A percentile compares a stretch with the other conserved stretches of the same genome.
These are phyloP conservation scores for Jacana jacana DNA, from an alignment of 2,113 vertebrate genomes.

Conservation along the genomic window DNA sequence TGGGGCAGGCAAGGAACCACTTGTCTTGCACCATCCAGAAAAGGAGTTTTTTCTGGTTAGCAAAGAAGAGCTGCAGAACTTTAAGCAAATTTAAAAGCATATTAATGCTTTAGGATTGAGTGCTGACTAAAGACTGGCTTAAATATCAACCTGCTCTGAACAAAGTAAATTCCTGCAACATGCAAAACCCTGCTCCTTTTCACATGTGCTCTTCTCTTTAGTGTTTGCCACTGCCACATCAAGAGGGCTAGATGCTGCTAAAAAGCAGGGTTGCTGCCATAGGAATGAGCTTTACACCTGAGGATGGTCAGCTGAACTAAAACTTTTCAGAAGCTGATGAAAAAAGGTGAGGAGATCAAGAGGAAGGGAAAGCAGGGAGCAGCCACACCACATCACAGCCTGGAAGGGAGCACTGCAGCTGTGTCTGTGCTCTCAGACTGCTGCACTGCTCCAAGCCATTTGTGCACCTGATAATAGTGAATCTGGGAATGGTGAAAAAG, in stretches of 20 bases:
- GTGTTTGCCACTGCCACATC: not conserved
- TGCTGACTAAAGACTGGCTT: not conserved
- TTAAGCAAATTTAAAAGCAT: not conserved
- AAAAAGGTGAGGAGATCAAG: slow-evolving; percentile 8
- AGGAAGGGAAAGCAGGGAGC: not conserved
- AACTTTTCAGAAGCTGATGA: not conserved
- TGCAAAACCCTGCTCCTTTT: not conserved
- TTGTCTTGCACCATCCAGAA: not conserved
- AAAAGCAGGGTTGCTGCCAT: not conserved
- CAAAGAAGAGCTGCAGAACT: not conserved
- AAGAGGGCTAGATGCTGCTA: not conserved
- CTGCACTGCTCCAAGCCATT: not conserved
- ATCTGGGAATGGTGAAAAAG: not conserved
- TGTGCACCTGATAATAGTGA: fast-evolving
- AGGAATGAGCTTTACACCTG: not conserved
- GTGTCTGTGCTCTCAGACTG: not conserved
- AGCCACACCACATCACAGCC: not conserved
- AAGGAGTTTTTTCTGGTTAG: not conserved
- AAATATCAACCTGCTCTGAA: not conserved
- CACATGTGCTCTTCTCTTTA: not conserved
- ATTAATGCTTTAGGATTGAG: not conserved
- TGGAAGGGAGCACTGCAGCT: not conserved
- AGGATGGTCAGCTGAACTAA: not conserved
- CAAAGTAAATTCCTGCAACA: not conserved
- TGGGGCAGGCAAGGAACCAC: not conserved